A percentile compares a stretch with the other conserved stretches of the same genome.
phyloP scores from a whole-genome alignment of 2,888 invertebrate species.

The Melieria picta region DNA sequence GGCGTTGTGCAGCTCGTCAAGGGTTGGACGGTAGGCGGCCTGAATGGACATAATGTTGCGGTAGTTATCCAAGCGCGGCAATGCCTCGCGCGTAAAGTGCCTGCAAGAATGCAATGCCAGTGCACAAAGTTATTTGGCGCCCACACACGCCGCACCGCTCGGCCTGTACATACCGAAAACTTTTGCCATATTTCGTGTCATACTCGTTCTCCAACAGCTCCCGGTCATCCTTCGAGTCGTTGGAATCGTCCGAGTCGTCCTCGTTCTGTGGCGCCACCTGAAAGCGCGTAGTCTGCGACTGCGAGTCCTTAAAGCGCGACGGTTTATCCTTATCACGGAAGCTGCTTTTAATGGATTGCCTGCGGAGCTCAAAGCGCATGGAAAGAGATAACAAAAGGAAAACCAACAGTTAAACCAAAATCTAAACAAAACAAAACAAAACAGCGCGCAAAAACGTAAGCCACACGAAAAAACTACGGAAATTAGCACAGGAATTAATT shows the following conservation, averaged over 20 bases:
- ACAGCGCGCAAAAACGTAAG: neutral
- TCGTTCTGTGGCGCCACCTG: slow-evolving; percentile 68
- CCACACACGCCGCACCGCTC: too few relatives aligned
- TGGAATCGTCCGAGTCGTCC: slow-evolving; percentile 66
- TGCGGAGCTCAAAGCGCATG: slow-evolving; percentile 35
- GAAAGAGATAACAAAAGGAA: slow-evolving; percentile 6
- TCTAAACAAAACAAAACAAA: too few relatives aligned
- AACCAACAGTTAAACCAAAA: neutral
- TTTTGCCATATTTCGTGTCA: slow-evolving; percentile 80
- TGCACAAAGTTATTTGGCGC: neutral
- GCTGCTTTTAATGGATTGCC: slow-evolving; percentile 71
- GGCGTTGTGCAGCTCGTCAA: slow-evolving; percentile 89
- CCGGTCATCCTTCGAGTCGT: slow-evolving; percentile 66
- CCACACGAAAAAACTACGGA: neutral
- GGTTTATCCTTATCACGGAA: slow-evolving; percentile 73
- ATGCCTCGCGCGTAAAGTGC: slow-evolving; percentile 86
- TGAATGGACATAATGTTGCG: slow-evolving; percentile 89
- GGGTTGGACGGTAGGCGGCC: slow-evolving; percentile 85
- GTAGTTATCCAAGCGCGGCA: slow-evolving; percentile 89
- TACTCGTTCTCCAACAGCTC: slow-evolving; percentile 68
- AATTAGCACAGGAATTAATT: neutral
- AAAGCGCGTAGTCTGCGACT: slow-evolving; percentile 71
- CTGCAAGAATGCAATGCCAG: slow-evolving; percentile 61
- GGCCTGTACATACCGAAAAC: slow-evolving; percentile 72
- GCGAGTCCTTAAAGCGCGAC: slow-evolving; percentile 70